Conservation (phyloP, 2,113 vertebrate species). For the Cavia aperea region DNA sequence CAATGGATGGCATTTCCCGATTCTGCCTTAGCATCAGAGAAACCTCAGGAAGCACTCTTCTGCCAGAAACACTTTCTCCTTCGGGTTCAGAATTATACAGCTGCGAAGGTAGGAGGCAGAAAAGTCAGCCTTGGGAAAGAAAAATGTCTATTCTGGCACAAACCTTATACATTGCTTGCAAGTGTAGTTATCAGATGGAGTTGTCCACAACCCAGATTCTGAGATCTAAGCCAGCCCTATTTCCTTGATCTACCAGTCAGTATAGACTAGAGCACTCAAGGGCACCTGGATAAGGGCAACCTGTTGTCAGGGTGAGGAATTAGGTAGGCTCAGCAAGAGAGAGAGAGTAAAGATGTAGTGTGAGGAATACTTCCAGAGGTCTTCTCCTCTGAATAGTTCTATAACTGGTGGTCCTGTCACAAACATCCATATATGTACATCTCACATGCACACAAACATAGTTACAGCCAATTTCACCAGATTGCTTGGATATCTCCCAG, state of each 20-base stretch:
- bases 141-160: not conserved
- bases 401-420: not conserved
- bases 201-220: not conserved
- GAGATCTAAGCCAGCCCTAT: not conserved
- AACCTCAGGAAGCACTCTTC: not conserved
- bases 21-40: not conserved
- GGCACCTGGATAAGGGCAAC: not conserved
- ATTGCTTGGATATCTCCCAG: not conserved
- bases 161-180: not conserved
- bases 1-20: not conserved
- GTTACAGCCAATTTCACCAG: not conserved
- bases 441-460: not conserved
- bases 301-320: not conserved
- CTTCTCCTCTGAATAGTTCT: not conserved
- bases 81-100: not conserved
- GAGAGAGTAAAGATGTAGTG: not conserved
- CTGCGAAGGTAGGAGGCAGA: not conserved
- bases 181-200: not conserved
- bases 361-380: not conserved
- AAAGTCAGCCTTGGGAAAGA: not conserved
- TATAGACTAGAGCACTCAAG: not conserved
- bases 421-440: no score
- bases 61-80: not conserved
- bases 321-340: not conserved
- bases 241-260: not conserved